These are phyloP conservation scores for Nephila pilipes DNA, from an alignment of 1,140 invertebrate species.

Conservation along the genomic window DNA sequence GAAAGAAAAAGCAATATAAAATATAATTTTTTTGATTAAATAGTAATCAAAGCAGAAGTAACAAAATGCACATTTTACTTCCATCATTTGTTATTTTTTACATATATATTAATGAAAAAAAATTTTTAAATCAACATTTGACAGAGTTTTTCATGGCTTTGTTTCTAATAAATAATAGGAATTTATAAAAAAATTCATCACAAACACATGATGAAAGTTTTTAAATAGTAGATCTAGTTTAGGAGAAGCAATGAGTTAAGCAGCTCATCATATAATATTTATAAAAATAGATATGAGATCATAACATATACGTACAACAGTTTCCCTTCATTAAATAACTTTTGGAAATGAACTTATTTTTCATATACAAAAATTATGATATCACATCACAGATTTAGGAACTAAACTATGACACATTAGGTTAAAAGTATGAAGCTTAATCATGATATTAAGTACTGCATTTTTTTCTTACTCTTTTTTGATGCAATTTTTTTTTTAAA, in stretches of 20 bases:
- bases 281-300: slow-evolving; percentile 36
- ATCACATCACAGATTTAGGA: slow-evolving; percentile 4
- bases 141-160: too few species aligned
- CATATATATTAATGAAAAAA: too few species aligned
- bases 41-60: too few species aligned
- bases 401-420: not conserved
- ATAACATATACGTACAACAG: slow-evolving; percentile 6
- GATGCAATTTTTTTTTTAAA: not conserved
- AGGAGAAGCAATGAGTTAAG: not conserved
- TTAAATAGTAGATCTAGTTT: not conserved
- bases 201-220: not conserved
- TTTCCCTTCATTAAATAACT: not conserved
- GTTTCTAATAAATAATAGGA: not conserved
- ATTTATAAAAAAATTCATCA: not conserved
- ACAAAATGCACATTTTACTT: too few species aligned
- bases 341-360: not conserved
- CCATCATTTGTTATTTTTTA: too few species aligned
- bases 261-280: not conserved
- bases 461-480: not conserved
- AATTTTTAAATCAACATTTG: too few species aligned
- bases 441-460: not conserved
- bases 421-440: not conserved
- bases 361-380: slow-evolving; percentile 4
- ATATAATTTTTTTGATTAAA: too few species aligned
- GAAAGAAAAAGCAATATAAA: too few species aligned